Conservation (phyloP, 2,888 invertebrate genomes). For the Mayetiola destructor region DNA sequence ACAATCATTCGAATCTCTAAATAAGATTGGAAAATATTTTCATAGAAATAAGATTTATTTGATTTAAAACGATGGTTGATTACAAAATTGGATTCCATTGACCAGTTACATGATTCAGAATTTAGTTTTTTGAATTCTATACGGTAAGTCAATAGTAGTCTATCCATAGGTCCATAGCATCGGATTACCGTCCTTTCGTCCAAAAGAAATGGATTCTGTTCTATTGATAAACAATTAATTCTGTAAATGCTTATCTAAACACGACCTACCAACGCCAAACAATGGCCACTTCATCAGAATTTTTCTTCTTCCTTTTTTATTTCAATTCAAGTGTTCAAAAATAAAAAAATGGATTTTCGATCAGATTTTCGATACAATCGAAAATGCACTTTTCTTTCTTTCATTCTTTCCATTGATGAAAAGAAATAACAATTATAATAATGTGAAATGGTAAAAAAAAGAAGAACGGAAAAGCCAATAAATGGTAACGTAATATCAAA, state of each 20-base stretch:
- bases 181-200: background rate
- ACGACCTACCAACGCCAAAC: background rate
- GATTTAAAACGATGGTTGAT: conserved; percentile 5
- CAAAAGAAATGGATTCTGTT: background rate
- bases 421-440: background rate
- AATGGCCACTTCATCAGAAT: background rate
- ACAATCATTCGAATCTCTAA: background rate
- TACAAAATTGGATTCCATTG: background rate
- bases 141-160: background rate
- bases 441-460: background rate
- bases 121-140: background rate
- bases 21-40: background rate
- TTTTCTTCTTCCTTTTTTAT: no score
- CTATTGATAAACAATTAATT: background rate
- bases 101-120: background rate
- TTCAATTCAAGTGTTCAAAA: background rate
- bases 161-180: no score
- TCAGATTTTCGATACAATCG: background rate
- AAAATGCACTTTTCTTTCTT: no score
- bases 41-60: background rate
- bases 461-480: conserved; percentile 3
- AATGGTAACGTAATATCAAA: conserved; percentile 3
- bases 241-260: conserved; percentile 5
- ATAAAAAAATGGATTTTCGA: conserved; percentile 1
- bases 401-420: no score